These are phyloP conservation scores for Drosophila conformis DNA, from an alignment of 2,888 invertebrate genomes.

Conservation along the genomic window DNA sequence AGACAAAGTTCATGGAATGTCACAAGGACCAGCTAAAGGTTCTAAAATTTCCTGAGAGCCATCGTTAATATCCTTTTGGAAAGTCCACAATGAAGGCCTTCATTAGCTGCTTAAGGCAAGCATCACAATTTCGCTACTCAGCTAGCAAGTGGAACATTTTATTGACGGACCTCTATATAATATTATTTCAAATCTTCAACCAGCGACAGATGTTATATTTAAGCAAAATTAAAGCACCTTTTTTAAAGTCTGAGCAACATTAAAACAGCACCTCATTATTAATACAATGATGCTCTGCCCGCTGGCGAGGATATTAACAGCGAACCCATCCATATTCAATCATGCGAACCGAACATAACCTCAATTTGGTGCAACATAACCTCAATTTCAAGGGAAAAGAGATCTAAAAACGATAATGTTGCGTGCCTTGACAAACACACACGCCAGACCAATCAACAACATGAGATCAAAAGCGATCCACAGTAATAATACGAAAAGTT, in stretches of 20 bases:
- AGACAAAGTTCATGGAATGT: neutral
- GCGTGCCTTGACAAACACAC: slow-evolving; percentile 72
- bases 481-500: slow-evolving; percentile 53
- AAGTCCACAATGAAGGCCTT: neutral
- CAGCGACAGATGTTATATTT: neutral
- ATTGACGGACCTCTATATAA: neutral
- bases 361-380: slow-evolving; percentile 35
- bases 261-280: slow-evolving; percentile 7
- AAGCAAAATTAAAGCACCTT: neutral
- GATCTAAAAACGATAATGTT: slow-evolving; percentile 38
- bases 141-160: neutral
- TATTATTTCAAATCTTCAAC: neutral
- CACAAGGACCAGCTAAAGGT: neutral
- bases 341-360: slow-evolving; percentile 28
- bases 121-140: neutral
- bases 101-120: too few relatives aligned
- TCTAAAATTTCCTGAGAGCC: neutral
- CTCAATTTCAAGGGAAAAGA: slow-evolving; percentile 34
- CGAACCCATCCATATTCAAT: slow-evolving; percentile 18
- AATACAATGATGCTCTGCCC: slow-evolving; percentile 34
- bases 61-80: neutral
- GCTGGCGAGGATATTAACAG: slow-evolving; percentile 35
- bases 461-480: slow-evolving; percentile 61
- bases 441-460: slow-evolving; percentile 73
- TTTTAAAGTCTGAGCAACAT: neutral